Conservation (phyloP, 2,797 vertebrate genomes). For the Lycodopsis pacificus region DNA sequence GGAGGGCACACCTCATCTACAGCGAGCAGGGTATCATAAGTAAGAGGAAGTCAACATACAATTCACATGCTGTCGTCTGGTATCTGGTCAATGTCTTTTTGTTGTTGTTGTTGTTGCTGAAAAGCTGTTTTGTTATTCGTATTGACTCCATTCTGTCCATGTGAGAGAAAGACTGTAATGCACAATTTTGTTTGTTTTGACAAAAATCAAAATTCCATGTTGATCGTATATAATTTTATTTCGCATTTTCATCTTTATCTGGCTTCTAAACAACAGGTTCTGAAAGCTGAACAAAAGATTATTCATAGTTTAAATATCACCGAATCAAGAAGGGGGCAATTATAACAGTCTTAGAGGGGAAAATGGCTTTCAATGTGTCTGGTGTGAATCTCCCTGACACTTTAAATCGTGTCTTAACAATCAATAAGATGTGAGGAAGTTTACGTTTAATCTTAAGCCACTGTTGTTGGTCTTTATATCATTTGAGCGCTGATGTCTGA, state of each 20-base stretch:
- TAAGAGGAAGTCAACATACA: conserved; percentile 11
- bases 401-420: neutral
- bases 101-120: neutral
- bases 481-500: neutral
- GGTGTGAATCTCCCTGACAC: neutral
- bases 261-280: neutral
- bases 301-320: neutral
- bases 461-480: neutral
- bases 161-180: neutral
- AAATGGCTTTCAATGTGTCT: no score
- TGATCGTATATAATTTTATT: neutral
- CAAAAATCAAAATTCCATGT: neutral
- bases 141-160: neutral
- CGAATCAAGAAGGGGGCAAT: neutral
- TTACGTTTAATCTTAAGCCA: neutral
- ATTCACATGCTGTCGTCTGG: neutral
- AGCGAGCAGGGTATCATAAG: neutral
- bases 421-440: neutral
- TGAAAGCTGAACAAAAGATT: neutral
- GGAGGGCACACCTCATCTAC: conserved; percentile 88
- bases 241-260: neutral
- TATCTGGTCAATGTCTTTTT: neutral
- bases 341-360: neutral
- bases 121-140: neutral
- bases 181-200: neutral